These are phyloP conservation scores for Pseudoatta argentina DNA, from an alignment of 1,140 invertebrate genomes.

Conservation along the genomic window DNA sequence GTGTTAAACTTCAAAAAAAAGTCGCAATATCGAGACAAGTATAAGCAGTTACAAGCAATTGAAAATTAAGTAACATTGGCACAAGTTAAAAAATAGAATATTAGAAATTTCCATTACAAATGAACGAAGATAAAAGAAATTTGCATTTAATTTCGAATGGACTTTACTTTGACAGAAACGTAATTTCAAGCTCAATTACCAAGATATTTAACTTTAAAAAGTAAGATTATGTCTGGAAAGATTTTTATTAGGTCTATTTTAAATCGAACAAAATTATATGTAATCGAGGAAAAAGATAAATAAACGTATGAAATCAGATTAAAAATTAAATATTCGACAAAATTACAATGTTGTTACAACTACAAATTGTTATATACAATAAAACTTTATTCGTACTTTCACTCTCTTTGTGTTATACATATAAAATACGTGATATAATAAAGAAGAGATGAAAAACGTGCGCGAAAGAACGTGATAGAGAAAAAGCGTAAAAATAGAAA, in stretches of 20 bases:
- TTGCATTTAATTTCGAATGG: constrained; percentile 42
- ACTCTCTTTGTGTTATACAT: constrained; percentile 11
- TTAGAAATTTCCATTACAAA: constrained; percentile 1
- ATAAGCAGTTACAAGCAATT: constrained; percentile 19
- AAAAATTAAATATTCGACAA: not conserved
- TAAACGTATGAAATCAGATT: constrained; percentile 11
- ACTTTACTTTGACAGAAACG: constrained; percentile 38
- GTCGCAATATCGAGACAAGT: not conserved
- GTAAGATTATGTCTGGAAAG: constrained; percentile 31
- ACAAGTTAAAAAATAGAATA: constrained; percentile 4
- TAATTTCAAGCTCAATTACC: constrained; percentile 44
- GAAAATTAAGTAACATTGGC: constrained; percentile 17
- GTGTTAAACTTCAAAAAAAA: not conserved
- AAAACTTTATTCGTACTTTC: not conserved
- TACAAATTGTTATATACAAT: not conserved
- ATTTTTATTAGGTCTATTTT: constrained; percentile 34
- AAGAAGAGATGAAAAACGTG: constrained; percentile 2
- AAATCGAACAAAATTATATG: not conserved
- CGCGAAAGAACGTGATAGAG: not conserved
- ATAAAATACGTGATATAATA: not conserved
- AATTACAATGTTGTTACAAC: constrained; percentile 1
- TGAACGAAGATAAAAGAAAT: constrained; percentile 32
- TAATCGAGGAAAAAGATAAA: not conserved
- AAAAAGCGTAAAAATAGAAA: constrained; percentile 37
- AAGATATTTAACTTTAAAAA: constrained; percentile 14